Evolutionary conservation across 2,888 invertebrate genomes (phyloP), one percentile per base, ranked within the genome.

Genomic region (Hololepta plana): DNA sequence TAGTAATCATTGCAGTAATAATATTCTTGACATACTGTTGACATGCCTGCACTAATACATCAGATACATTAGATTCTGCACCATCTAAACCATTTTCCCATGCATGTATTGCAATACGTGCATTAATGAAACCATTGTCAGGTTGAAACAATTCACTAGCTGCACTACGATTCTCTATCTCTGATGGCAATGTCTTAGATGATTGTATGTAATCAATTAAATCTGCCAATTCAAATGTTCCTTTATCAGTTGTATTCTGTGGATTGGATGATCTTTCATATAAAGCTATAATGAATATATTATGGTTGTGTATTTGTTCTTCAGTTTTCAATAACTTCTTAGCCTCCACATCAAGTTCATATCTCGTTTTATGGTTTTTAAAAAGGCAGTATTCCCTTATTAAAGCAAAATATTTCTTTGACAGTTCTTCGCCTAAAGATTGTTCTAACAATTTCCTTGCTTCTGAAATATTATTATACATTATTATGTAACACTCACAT

Each of bases 71-170:
- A 42, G 84, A 81, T 33, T 85, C 80, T 3, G 80, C 80, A 4
- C 82, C 81, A 37, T 84, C 75, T 20, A 91, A 62, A 1, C 84
- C 87, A 24, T 72, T 67, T 44, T 90, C 87, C 88, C 88, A 90
- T 4, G 87, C 85, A 3, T 79, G 74, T 6, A 90, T 63, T 52
- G 85, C 68, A 40, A 90, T 69, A 31, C 87, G 61, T 0, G 85
- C 82, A 33, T 80, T 64, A 4, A 90, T 72, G 43, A 88, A 71
- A 0, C 77, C 75, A 34, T 72, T 67, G 48, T 88, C 88, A 0
- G 90, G 90, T 32, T 90, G 54, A 42, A 81, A 74, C 30, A 81
- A 55, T 51, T 87, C 85, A 48, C 81, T 63, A 1, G 61, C 65
- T 31, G 65, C 71, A 38, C 67, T 72, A 32, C 70, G 57, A 26